Percentiles rank a stretch among this genome's conserved stretches.
Conservation (phyloP, 2,113 vertebrate species). For the Illadopsis cleaveri region DNA sequence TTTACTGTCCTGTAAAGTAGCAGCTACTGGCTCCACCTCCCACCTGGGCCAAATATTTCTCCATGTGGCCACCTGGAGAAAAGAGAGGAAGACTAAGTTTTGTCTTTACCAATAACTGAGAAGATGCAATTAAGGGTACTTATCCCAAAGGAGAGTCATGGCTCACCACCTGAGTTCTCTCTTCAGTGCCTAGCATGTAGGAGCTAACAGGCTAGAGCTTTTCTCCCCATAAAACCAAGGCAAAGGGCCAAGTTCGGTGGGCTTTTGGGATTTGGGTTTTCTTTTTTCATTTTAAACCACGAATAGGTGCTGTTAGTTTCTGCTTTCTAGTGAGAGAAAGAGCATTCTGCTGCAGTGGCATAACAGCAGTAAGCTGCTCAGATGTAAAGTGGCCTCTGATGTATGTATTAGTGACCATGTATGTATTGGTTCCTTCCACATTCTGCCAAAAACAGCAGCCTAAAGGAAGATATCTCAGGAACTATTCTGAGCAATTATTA, state of each 20-base stretch:
- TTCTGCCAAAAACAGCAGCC: not conserved
- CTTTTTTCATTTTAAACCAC: not conserved
- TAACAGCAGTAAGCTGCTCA: not conserved
- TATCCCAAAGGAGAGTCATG: not conserved
- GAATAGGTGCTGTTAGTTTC: not conserved
- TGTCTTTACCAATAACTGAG: not conserved
- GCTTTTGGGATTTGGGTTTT: not conserved
- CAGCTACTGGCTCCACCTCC: not conserved
- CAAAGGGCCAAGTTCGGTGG: fast-evolving
- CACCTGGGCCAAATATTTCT: not conserved
- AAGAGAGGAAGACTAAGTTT: not conserved
- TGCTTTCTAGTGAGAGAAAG: not conserved
- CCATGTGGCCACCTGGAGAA: not conserved
- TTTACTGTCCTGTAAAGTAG: not conserved
- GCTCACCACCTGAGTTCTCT: not conserved
- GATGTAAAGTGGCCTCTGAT: not conserved
- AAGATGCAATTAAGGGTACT: not conserved
- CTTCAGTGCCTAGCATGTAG: not conserved
- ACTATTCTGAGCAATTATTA: not conserved
- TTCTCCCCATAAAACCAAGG: not conserved
- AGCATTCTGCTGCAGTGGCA: not conserved
- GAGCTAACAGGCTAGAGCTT: not conserved
- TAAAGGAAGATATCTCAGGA: not conserved
- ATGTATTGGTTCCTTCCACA: not conserved
- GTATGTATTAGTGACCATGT: not conserved